Evolutionary conservation across 2,113 vertebrate genomes (phyloP).

Genomic region (Rattus rattus): DNA sequence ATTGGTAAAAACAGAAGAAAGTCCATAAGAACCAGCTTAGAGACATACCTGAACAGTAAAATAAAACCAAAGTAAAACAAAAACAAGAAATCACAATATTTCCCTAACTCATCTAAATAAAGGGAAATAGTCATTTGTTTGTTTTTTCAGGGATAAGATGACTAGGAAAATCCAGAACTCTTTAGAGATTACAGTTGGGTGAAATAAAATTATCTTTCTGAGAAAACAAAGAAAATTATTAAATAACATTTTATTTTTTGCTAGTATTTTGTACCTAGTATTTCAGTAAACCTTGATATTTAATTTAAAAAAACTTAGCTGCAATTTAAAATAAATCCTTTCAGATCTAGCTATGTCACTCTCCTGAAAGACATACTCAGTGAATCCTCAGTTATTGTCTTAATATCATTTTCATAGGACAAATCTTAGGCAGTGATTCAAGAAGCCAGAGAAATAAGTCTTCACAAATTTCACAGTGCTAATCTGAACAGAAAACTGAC

Average conservation of each 20-base stretch:
- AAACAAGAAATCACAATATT: not conserved
- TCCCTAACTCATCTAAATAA: not conserved
- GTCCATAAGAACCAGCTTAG: not conserved
- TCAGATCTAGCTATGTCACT: not conserved
- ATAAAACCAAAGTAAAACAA: not conserved
- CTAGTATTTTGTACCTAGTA: constrained; percentile 6
- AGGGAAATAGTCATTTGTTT: not conserved
- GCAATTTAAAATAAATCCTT: not conserved
- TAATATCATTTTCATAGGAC: not conserved
- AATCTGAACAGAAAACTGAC: constrained; percentile 20
- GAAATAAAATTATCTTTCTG: constrained; percentile 3
- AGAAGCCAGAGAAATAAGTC: not conserved
- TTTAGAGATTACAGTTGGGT: not conserved
- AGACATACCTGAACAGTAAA: not conserved
- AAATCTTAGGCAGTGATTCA: not conserved
- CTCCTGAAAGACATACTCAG: not conserved
- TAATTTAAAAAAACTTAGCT: not conserved
- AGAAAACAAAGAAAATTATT: not conserved
- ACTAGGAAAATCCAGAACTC: not conserved
- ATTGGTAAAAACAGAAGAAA: not conserved
- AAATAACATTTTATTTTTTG: not conserved
- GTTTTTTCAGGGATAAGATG: not conserved
- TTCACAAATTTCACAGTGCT: not conserved
- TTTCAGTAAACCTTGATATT: not conserved
- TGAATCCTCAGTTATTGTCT: not conserved